These are phyloP conservation scores for Pseudobourletiella spinata DNA, from an alignment of 1,140 invertebrate species.

Conservation along the genomic window DNA sequence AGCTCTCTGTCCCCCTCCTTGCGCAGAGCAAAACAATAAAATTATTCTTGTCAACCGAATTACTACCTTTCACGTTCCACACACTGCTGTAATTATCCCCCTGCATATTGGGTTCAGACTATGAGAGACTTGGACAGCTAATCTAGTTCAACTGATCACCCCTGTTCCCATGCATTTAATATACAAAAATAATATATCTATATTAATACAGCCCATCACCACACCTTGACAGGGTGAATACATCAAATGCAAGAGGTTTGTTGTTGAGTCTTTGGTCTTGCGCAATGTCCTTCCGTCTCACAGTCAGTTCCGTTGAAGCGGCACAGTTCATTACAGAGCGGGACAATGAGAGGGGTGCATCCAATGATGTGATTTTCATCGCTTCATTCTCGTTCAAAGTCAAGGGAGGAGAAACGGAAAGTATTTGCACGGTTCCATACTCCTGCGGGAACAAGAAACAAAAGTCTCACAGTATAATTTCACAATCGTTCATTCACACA, in stretches of 20 bases:
- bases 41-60: constrained; percentile 8
- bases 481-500: neutral
- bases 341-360: no score
- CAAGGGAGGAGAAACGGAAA: neutral
- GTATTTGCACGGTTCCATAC: neutral
- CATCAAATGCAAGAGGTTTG: no score
- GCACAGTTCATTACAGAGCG: no score
- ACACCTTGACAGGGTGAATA: no score
- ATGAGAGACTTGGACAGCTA: neutral
- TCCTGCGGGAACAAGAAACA: neutral
- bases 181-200: neutral
- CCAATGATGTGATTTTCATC: neutral
- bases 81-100: no score
- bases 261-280: no score
- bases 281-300: no score
- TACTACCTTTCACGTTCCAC: neutral
- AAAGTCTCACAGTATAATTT: neutral
- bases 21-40: neutral
- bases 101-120: neutral
- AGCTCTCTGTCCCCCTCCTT: neutral
- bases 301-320: neutral
- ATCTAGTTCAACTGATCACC: neutral
- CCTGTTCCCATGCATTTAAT: neutral
- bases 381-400: neutral
- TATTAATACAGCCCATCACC: neutral